These are phyloP conservation scores for Rhyacichthys aspro DNA, from an alignment of 2,797 vertebrate species.

Conservation along the genomic window DNA sequence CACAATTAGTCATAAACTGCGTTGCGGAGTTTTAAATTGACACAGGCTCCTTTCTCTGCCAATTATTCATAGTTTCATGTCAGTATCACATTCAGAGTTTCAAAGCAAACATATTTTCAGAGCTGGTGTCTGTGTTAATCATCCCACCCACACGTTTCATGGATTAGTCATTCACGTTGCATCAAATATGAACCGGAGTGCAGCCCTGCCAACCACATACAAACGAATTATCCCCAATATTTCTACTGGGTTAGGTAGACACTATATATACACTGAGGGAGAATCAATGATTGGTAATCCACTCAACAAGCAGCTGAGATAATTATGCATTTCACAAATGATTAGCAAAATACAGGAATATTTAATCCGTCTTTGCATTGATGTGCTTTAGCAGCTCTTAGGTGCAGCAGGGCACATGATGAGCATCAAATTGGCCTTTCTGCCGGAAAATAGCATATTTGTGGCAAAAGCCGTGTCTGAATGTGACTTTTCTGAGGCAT, in stretches of 20 bases:
- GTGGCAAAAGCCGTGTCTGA: constrained; percentile 68
- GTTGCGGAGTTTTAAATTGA: constrained; percentile 79
- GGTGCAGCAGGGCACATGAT: constrained; percentile 74
- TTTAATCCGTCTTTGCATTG: constrained; percentile 80
- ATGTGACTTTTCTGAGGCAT: constrained; percentile 64
- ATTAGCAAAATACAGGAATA: constrained; percentile 85
- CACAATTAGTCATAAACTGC: constrained; percentile 86
- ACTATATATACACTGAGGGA: constrained; percentile 67
- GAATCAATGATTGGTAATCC: constrained; percentile 80
- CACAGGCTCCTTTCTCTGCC: constrained; percentile 78
- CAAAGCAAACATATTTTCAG: constrained; percentile 83
- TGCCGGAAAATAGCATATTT: constrained; percentile 73
- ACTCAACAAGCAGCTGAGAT: constrained; percentile 78
- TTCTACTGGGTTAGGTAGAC: constrained; percentile 75
- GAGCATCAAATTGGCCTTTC: constrained; percentile 80
- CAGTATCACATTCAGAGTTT: constrained; percentile 82
- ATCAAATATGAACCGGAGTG: constrained; percentile 75
- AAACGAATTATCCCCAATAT: constrained; percentile 75
- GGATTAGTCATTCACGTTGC: constrained; percentile 82
- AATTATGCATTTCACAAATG: constrained; percentile 84
- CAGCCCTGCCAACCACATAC: constrained; percentile 78
- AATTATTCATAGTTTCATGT: constrained; percentile 86
- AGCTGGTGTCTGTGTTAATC: constrained; percentile 82
- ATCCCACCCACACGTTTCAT: constrained; percentile 83
- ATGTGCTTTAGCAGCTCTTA: constrained; percentile 77